A percentile compares a stretch with the other conserved stretches of the same genome.
Conservation (phyloP, 2,888 invertebrate species). For the Lycia hirtaria region DNA sequence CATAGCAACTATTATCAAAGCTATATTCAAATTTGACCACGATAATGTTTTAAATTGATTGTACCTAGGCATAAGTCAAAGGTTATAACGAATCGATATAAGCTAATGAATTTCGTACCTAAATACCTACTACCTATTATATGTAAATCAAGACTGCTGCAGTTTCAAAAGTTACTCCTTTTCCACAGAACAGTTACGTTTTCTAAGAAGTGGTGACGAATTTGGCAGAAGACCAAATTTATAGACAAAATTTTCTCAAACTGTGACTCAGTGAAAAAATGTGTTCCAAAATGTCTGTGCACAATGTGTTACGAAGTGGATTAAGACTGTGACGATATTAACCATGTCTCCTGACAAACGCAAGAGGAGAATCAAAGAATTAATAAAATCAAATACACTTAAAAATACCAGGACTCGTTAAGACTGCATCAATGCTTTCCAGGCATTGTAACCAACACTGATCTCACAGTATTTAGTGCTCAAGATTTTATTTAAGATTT, state of each 20-base stretch:
- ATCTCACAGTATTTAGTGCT: constrained; percentile 79
- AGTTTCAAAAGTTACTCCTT: constrained; percentile 27
- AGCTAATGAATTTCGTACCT: constrained; percentile 32
- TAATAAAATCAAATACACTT: not conserved
- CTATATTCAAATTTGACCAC: constrained; percentile 8
- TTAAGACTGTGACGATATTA: constrained; percentile 56
- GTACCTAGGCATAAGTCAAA: constrained; percentile 29
- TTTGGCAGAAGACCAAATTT: constrained; percentile 37
- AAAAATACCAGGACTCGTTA: constrained; percentile 29
- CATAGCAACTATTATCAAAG: not conserved
- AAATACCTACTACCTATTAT: constrained; percentile 22
- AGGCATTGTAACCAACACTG: constrained; percentile 46
- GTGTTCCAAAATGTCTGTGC: constrained; percentile 52
- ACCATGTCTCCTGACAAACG: constrained; percentile 79
- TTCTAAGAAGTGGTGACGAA: constrained; percentile 27
- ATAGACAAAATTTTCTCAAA: constrained; percentile 29
- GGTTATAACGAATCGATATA: constrained; percentile 33
- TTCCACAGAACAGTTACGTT: constrained; percentile 32
- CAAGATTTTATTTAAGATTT: constrained; percentile 51
- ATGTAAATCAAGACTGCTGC: constrained; percentile 42
- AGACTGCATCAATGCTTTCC: constrained; percentile 26
- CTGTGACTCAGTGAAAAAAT: constrained; percentile 63
- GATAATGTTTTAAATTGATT: constrained; percentile 21
- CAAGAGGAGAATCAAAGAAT: constrained; percentile 64
- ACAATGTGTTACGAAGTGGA: constrained; percentile 40